Evolutionary conservation across 2,797 vertebrate genomes (phyloP), one percentile per base, ranked within the genome.

Genomic region (Bradypus variegatus): DNA sequence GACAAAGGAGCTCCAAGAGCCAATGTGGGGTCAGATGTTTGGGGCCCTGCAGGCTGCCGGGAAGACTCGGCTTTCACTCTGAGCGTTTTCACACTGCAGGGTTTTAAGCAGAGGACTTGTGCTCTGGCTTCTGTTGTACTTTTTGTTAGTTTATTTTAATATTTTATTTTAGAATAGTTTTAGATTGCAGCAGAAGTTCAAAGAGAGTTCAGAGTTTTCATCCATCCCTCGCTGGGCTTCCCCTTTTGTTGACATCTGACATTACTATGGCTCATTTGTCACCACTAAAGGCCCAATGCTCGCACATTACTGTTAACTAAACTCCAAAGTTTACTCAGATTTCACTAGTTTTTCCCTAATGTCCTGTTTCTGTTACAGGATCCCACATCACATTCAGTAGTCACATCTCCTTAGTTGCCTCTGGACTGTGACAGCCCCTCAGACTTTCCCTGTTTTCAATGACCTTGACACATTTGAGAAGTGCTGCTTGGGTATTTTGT

Each of bases 241-340:
- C 14, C 16, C 14, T 62, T 2, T 13, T 2, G 50, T 6, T 12
- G 19, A 8, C 2, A 2, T 16, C 45, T 41, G 4, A 45, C 36
- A 33, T 11, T 8, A 5, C 1, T 2, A 2, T 0, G 0, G 5
- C 2, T 2, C 15, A 1, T 25, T 4, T 0, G 13, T 70, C 70
- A n/a, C 78, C 25, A 12, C 69, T 2, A 21, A 48, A 62, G 27
- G 19, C 21, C 27, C 67, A 1, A 48, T 7, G 23, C 1, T 4
- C n/a, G 4, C 6, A 11, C 4, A 0, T 0, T 1, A 2, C 36
- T 2, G 13, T 18, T 6, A 23, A 50, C 31, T 0, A 11, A 62
- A 33, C 23, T 10, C 27, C 60, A n/a, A 27, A 0, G 1, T 2
- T 3, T 2, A 8, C 10, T 4, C 27, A 1, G 33, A 45, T 9